Base-by-base conservation (phyloP, 2,113 vertebrate genomes). In the Cyanoderma ruficeps region DNA sequence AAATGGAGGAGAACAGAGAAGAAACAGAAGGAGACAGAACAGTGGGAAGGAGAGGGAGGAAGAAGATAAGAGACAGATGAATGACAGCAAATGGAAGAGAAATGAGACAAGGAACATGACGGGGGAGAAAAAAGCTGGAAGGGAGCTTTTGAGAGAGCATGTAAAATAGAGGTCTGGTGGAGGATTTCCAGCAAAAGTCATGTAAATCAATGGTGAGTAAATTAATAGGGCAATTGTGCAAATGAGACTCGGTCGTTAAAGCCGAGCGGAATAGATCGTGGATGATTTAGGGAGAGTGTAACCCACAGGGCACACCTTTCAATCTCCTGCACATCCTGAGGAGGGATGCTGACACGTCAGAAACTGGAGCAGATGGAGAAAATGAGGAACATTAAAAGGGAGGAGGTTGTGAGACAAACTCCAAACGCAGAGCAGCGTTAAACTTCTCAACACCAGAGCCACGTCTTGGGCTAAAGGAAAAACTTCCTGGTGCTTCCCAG, bases 151-250 rank as follows among this genome's bases (percentile, higher is more conserved):
- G 90, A 47, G n/a, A 89, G 71, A 13, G 28, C 72, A 21, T 85
- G 49, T 92, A 23, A 92, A 97, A 91, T 85, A 93, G 80, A 77
- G 75, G 76, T 79, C 94, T 97, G 89, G 84, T 92, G 87, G 92
- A 93, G 63, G 87, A 87, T 89, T 97, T 97, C 90, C 90, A 90
- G 93, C 68, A 79, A 85, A 95, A 96, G 97, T 96, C 96, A 94
- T 97, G 95, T 98, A 97, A 98, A 98, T 98, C 98, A 98, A 91
- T 92, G 97, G 95, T 89, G 95, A 97, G 96, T 96, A 97, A 98
- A 98, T 98, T 97, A 98, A 97, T 97, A 97, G 96, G 97, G 97
- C 97, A 94, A 46, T 97, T 96, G 93, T 97, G 97, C 96, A 97
- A 98, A 97, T 97, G 97, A 97, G 97, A 79, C 95, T 96, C 52